Evolutionary conservation across 1,140 invertebrate genomes (phyloP).

Genomic region (Fopius arisanus): DNA sequence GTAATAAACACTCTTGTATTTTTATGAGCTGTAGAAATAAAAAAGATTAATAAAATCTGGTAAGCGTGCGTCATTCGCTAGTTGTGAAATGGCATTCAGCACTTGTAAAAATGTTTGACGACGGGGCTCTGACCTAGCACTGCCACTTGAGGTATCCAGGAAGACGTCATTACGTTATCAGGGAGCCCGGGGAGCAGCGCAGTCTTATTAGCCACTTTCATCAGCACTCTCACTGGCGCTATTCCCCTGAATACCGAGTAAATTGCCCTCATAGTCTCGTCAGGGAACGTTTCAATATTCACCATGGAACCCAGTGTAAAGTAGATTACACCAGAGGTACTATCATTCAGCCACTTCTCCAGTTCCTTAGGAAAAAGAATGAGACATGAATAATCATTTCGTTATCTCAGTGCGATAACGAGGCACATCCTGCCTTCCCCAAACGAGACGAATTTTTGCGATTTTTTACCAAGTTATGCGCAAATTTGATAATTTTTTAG

Average conservation of each 20-base stretch:
- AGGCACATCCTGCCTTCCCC: too few species aligned
- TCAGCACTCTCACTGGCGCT: conserved; percentile 43
- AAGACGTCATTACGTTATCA: conserved; percentile 33
- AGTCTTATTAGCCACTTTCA: conserved; percentile 45
- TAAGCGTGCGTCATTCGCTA: background rate
- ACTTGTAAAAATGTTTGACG: background rate
- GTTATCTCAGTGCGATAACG: background rate
- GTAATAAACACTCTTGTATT: conserved; percentile 73
- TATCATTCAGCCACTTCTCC: conserved; percentile 73
- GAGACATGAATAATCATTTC: background rate
- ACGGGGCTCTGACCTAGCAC: conserved; percentile 20
- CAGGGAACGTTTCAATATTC: conserved; percentile 69
- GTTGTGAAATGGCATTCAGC: background rate
- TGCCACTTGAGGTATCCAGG: conserved; percentile 45
- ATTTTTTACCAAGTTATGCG: too few species aligned
- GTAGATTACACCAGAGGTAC: conserved; percentile 74
- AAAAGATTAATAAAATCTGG: too few species aligned
- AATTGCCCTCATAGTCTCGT: conserved; percentile 68
- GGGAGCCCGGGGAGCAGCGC: conserved; percentile 36
- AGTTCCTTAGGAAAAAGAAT: conserved; percentile 65
- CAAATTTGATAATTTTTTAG: too few species aligned
- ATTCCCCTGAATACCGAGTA: conserved; percentile 68
- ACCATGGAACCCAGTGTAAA: conserved; percentile 78
- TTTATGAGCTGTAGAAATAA: conserved; percentile 70
- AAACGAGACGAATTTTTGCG: too few species aligned